These are phyloP conservation scores for Lethocerus indicus DNA, from an alignment of 1,140 invertebrate genomes.

Conservation along the genomic window DNA sequence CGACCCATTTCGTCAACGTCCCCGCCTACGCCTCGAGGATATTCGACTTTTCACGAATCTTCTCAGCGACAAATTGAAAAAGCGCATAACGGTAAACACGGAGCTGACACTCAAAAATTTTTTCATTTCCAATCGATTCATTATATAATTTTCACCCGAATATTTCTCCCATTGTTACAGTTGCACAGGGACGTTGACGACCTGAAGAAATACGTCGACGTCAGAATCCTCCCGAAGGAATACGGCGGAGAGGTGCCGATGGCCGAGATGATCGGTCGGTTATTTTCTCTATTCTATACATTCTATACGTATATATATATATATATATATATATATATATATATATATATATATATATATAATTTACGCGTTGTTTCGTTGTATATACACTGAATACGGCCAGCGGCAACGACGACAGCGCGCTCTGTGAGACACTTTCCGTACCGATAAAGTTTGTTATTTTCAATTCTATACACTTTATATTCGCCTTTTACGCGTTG, in stretches of 20 bases:
- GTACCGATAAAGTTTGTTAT: neutral
- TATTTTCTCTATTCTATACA: neutral
- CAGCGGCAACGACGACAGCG: neutral
- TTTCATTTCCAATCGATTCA: too few species aligned
- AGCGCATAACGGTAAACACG: constrained; percentile 43
- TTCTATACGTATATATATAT: neutral
- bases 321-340: neutral
- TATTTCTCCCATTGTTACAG: constrained; percentile 30
- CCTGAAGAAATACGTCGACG: constrained; percentile 45
- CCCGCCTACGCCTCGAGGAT: constrained; percentile 59
- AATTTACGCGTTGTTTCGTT: neutral
- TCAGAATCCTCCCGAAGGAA: constrained; percentile 63
- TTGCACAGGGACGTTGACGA: constrained; percentile 52
- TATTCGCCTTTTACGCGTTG: too few species aligned
- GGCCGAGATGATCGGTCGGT: constrained; percentile 47
- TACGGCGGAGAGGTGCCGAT: constrained; percentile 65
- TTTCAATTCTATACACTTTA: neutral
- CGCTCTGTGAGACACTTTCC: neutral
- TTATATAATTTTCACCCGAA: too few species aligned
- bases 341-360: neutral
- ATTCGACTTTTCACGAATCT: constrained; percentile 62
- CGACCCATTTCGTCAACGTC: constrained; percentile 58
- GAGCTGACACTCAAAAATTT: too few species aligned
- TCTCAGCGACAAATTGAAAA: constrained; percentile 64
- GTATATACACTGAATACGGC: neutral